A percentile compares a stretch with the other conserved stretches of the same genome.
Evolutionary conservation across 2,888 invertebrate species (phyloP).

Genomic region (Mellilla xanthometata): DNA sequence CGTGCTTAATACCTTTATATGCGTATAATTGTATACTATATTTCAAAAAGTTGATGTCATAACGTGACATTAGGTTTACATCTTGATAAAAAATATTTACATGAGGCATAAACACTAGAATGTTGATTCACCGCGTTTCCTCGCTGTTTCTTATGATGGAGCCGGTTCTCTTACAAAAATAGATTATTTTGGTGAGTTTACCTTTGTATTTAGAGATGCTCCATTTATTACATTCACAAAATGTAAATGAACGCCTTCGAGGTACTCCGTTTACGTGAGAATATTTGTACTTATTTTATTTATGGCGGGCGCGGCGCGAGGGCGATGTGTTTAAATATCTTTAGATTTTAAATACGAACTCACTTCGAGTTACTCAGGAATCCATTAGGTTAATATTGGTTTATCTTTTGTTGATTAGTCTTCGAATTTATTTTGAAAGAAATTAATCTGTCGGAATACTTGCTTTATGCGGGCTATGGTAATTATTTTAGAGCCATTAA

Average conservation of each 20-base stretch:
- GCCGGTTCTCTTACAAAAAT: slow-evolving; percentile 48
- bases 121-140: slow-evolving; percentile 43
- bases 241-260: slow-evolving; percentile 79
- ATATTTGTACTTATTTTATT: slow-evolving; percentile 83
- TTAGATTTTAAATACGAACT: slow-evolving; percentile 74
- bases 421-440: slow-evolving; percentile 47
- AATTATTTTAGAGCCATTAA: slow-evolving; percentile 14
- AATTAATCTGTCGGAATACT: slow-evolving; percentile 53
- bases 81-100: slow-evolving; percentile 18
- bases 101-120: slow-evolving; percentile 34
- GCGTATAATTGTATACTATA: slow-evolving; percentile 36
- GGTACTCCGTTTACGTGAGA: slow-evolving; percentile 79
- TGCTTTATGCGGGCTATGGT: slow-evolving; percentile 28
- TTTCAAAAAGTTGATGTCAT: slow-evolving; percentile 20
- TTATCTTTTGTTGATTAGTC: slow-evolving; percentile 59
- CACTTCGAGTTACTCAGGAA: slow-evolving; percentile 66
- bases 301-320: slow-evolving; percentile 72
- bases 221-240: slow-evolving; percentile 79
- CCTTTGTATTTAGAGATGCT: slow-evolving; percentile 74
- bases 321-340: slow-evolving; percentile 80
- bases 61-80: slow-evolving; percentile 23
- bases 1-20: slow-evolving; percentile 28
- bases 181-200: slow-evolving; percentile 62
- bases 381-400: slow-evolving; percentile 73
- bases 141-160: slow-evolving; percentile 48